Conservation (phyloP, 2,888 invertebrate species). For the Drosophila kuntzei region DNA sequence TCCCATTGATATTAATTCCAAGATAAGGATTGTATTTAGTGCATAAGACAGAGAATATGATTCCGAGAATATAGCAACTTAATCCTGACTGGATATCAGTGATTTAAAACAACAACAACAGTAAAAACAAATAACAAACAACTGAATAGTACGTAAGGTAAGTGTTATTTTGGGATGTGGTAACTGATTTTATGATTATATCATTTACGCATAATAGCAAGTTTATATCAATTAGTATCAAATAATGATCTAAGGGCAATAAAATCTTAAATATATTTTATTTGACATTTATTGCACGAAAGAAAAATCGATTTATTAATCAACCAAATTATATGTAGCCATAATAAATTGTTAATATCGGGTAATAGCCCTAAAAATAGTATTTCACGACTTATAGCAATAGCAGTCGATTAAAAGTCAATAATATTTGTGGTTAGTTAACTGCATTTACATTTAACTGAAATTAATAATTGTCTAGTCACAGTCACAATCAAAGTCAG, state of each 20-base stretch:
- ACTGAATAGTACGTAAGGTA: conserved; percentile 16
- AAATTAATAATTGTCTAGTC: conserved; percentile 22
- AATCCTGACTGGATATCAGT: conserved; percentile 60
- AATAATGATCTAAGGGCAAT: background rate
- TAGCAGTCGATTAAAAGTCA: conserved; percentile 15
- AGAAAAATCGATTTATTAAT: background rate
- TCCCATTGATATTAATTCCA: background rate
- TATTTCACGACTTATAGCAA: conserved; percentile 36
- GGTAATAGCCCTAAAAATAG: conserved; percentile 1
- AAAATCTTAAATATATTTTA: background rate
- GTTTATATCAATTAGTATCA: background rate
- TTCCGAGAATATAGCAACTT: conserved; percentile 65
- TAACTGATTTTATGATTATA: background rate
- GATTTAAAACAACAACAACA: conserved; percentile 1
- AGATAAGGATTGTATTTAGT: conserved; percentile 8
- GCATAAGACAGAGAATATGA: conserved; percentile 47
- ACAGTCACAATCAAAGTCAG: background rate
- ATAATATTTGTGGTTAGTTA: conserved; percentile 29
- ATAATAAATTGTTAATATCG: background rate
- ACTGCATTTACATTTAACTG: conserved; percentile 25
- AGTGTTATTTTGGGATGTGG: conserved; percentile 2
- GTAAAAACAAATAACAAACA: background rate
- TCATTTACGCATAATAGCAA: background rate
- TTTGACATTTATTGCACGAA: background rate
- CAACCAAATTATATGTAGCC: background rate